Evolutionary conservation across 2,113 vertebrate genomes (phyloP), one percentile per base, ranked within the genome.

Genomic region (Eublepharis macularius): DNA sequence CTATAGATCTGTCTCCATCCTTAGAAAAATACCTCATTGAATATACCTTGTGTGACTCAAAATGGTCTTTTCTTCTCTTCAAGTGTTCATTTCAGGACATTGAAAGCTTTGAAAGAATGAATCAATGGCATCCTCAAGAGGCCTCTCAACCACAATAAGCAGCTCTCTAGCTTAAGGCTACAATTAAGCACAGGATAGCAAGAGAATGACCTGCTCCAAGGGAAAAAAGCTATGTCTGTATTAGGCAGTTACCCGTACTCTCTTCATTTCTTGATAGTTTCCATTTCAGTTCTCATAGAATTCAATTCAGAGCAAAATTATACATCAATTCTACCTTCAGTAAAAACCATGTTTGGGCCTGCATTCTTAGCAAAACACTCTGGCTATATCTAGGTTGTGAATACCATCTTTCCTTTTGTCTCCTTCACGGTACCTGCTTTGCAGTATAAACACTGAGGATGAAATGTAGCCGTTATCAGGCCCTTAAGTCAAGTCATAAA

Each of bases 401-500:
- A 29, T 3, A 45, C 7, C 17, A 69, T 17, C 41, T 49, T 76
- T 63, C 13, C 43, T 51, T n/a, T 34, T 26, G 14, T 73, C 68
- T 16, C 51, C n/a, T 80, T 60, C n/a, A 29, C 45, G 36, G 16
- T 49, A 1, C 36, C 43, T 32, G 26, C 26, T n/a, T 72, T 74
- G 17, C 51, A 43, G 34, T 63, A 43, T 63, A 43, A 74, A 74
- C n/a, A 74, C 13, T 80, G n/a, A 45, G 10, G 16, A 39, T 78
- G 29, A 41, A 78, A 66, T 7, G 57, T 70, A 70, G 86, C 88
- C 76, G 80, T 91, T 95, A 93, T 93, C 86, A 92, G 89, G 81
- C 69, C 80, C 77, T 89, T 68, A 85, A 83, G 89, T 88, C 90
- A 85, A 92, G 70, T 91, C 74, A 70, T 83, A 76, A 87, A 54